Evolutionary conservation across 2,113 vertebrate species (phyloP).

Genomic region (Cephalopholis sonnerati): DNA sequence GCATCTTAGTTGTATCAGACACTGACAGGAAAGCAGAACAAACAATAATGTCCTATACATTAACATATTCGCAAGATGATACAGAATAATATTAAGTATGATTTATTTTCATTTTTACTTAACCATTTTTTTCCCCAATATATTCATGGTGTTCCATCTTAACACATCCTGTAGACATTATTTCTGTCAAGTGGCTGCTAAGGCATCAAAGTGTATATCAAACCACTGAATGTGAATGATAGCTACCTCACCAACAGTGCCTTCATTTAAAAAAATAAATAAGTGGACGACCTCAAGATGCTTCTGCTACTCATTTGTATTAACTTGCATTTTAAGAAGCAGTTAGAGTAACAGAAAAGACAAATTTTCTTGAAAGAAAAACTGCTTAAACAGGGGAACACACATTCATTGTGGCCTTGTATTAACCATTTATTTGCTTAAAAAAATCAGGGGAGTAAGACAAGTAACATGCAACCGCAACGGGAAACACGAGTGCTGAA

Average conservation of each 20-base stretch:
- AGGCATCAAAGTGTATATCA: constrained; percentile 16
- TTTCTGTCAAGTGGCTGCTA: not conserved
- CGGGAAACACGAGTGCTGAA: not conserved
- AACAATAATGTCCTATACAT: not conserved
- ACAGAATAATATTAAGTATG: not conserved
- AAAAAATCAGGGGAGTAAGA: not conserved
- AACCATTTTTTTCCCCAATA: not conserved
- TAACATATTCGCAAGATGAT: not conserved
- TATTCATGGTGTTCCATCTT: not conserved
- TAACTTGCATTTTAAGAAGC: not conserved
- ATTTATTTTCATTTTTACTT: not conserved
- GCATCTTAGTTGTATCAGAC: not conserved
- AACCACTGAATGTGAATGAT: constrained; percentile 61
- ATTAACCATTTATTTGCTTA: not conserved
- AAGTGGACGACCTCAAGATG: constrained; percentile 49
- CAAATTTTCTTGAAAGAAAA: not conserved
- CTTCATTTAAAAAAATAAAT: not conserved
- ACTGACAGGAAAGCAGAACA: not conserved
- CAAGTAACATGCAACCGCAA: not conserved
- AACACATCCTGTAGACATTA: not conserved
- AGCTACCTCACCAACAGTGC: not conserved
- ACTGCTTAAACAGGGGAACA: too few species aligned
- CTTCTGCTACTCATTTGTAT: constrained; percentile 31
- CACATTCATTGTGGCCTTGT: not conserved
- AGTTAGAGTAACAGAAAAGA: not conserved